Percentiles rank a stretch among this genome's conserved stretches.
These are phyloP conservation scores for Pundamilia nyererei DNA, from an alignment of 2,113 vertebrate species.

Conservation along the genomic window DNA sequence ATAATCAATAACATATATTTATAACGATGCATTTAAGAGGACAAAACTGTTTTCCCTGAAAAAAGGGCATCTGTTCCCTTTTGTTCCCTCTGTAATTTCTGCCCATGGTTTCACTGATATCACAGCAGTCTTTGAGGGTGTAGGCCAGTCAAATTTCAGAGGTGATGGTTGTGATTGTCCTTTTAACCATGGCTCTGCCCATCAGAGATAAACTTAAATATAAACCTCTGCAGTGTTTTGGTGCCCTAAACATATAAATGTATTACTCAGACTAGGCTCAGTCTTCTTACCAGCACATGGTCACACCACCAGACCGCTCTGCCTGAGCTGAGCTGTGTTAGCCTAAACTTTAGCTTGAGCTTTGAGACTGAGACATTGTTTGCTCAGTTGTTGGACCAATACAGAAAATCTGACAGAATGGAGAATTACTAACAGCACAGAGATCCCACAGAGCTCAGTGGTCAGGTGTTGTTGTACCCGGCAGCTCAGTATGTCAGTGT, in stretches of 20 bases:
- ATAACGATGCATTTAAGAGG: accelerated
- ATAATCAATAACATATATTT: not conserved
- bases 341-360: not conserved
- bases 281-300: not conserved
- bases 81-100: not conserved
- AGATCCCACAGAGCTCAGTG: not conserved
- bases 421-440: not conserved
- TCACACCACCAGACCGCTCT: not conserved
- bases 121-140: not conserved
- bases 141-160: not conserved
- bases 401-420: not conserved
- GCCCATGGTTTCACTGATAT: not conserved
- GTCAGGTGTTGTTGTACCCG: not conserved
- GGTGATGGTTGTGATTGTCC: not conserved
- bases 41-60: not conserved
- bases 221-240: not conserved
- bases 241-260: not conserved
- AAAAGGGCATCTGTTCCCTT: accelerated
- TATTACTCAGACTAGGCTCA: not conserved
- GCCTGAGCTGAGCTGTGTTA: not conserved
- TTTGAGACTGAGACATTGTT: not conserved
- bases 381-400: not conserved
- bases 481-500: not conserved
- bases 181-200: not conserved
- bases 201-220: not conserved